Base-by-base conservation (phyloP, 2,888 invertebrate species). In the Trissolcus brochymenae region DNA sequence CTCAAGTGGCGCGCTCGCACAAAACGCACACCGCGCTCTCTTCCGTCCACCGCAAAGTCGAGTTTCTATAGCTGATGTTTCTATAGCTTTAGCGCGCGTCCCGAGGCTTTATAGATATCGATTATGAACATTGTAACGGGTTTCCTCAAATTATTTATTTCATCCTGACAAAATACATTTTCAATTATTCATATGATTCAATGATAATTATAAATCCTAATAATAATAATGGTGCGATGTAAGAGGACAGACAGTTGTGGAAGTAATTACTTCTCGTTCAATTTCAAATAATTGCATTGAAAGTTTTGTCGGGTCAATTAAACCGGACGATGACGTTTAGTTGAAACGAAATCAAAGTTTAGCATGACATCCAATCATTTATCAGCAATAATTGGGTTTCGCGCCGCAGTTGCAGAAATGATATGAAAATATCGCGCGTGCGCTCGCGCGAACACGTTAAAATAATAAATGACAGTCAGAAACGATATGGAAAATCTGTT, bases 21-120 rank as follows among this genome's bases (percentile, higher is more conserved):
- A 35, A 41, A 54, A 29, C 51, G 55, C 61, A 66, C 66, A 66
- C 54, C 61, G 54, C 67, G 4, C 9, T 25, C 40, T 7, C 51
- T 57, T 40, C 4, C 35, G 74, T 50, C 57, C 55, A 76, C 76
- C 76, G 56, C 76, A 76, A 43, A 64, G 55, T 61, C 65, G 54
- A 70, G 70, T 7, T 35, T 6, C 35, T 4, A 25, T 16, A 14
- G 25, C 55, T 35, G n/a, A n/a, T n/a, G 9, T 7, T 35, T 6
- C 35, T 4, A 25, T 16, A 14, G 25, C 55, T 35, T 9, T 29
- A 55, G 14, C n/a, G n/a, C 11, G 54, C 29, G 54, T 21, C 35
- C 11, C 35, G 9, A 29, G 11, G 35, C 35, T 4, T 6, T 35
- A 4, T 25, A 2, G 35, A 9, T 35, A 9, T 35, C 35, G 11